Evolutionary conservation across 1,140 invertebrate species (phyloP).

Genomic region (Drosophila erecta): DNA sequence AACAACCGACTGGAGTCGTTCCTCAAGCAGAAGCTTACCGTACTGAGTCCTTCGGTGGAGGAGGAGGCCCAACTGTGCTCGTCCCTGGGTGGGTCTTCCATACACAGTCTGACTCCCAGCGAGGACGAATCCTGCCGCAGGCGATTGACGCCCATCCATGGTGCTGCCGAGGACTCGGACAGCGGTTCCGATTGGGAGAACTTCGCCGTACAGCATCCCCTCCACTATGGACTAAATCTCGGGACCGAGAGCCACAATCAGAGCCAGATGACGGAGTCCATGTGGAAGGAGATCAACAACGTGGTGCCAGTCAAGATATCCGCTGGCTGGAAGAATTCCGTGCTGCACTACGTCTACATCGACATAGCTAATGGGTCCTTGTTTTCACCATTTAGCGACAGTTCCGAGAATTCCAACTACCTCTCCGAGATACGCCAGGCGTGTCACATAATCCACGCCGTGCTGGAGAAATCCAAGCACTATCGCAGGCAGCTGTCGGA

Average conservation of each 20-base stretch:
- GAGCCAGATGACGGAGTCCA: slow-evolving; percentile 89
- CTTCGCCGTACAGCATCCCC: slow-evolving; percentile 86
- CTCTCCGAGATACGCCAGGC: slow-evolving; percentile 88
- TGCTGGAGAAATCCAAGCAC: slow-evolving; percentile 88
- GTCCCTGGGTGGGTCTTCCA: slow-evolving; percentile 73
- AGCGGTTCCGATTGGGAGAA: slow-evolving; percentile 87
- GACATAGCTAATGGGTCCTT: slow-evolving; percentile 71
- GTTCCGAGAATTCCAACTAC: slow-evolving; percentile 85
- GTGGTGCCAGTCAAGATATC: slow-evolving; percentile 86
- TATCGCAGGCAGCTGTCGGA: slow-evolving; percentile 86
- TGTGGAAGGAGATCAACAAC: slow-evolving; percentile 90
- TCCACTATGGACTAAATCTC: slow-evolving; percentile 86
- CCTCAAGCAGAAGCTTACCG: slow-evolving; percentile 86
- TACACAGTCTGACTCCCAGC: slow-evolving; percentile 79
- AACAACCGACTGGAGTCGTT: slow-evolving; percentile 84
- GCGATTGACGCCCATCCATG: slow-evolving; percentile 51
- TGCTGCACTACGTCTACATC: slow-evolving; percentile 77
- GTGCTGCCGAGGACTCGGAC: slow-evolving; percentile 61
- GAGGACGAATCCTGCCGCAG: slow-evolving; percentile 71
- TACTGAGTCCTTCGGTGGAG: slow-evolving; percentile 53
- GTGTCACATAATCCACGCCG: slow-evolving; percentile 88
- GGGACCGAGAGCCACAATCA: slow-evolving; percentile 88
- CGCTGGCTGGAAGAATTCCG: slow-evolving; percentile 73
- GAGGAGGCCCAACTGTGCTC: slow-evolving; percentile 73
- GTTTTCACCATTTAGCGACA: slow-evolving; percentile 65